These are phyloP conservation scores for Achatina immaculata DNA, from an alignment of 1,140 invertebrate genomes.

Conservation along the genomic window DNA sequence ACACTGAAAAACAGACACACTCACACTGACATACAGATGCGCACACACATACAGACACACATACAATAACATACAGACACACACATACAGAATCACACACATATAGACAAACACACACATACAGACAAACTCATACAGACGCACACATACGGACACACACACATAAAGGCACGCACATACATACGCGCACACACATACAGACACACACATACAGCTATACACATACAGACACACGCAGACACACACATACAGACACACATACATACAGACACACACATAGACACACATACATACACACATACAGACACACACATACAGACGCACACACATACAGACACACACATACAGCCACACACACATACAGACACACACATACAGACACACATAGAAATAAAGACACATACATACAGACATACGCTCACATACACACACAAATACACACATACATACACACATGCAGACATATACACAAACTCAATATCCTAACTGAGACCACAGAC, in stretches of 20 bases:
- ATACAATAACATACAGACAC: neutral
- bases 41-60: neutral
- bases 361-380: no score
- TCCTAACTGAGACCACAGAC: no score
- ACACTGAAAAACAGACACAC: neutral
- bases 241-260: no score
- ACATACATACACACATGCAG: no score
- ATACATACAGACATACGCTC: no score
- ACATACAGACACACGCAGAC: neutral
- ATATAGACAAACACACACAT: neutral
- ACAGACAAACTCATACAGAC: neutral
- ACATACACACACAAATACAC: no score
- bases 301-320: conserved; percentile 5
- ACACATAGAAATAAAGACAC: neutral
- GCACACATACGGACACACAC: no score
- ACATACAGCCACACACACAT: no score
- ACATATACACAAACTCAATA: no score
- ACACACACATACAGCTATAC: neutral
- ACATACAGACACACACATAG: no score
- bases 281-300: neutral
- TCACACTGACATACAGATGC: neutral
- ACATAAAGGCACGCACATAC: no score
- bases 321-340: no score
- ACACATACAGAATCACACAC: neutral
- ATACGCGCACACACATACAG: neutral